Evolutionary conservation across 2,797 vertebrate species (phyloP), one percentile per base, ranked within the genome.

Genomic region (Podargus strigoides): DNA sequence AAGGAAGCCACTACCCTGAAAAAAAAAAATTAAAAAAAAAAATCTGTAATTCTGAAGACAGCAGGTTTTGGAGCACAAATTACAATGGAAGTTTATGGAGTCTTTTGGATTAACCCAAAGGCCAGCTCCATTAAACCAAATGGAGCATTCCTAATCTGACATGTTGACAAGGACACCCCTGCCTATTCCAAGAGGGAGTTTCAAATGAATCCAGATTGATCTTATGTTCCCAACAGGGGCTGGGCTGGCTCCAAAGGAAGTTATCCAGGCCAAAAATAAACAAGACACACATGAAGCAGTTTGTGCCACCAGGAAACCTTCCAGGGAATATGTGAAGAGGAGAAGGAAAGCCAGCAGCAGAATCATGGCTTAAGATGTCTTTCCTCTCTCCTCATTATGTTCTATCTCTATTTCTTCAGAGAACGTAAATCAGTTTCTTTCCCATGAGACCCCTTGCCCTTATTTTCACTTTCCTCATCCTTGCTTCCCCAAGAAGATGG

Each of bases 121-220:
- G 83, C 66, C 83, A 93, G 70, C 34, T 78, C 87, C 59, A 46
- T 91, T 92, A 96, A 96, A 96, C 63, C 89, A 88, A 96, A 91
- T 85, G 74, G 87, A 95, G 94, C 96, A 91, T 96, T 96, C 94
- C 94, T 96, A 95, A 96, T 90, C 90, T 94, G 87, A 97, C 83
- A 96, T 95, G 94, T 94, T 95, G 94, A 96, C 95, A 95, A 68
- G 95, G 91, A 91, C 92, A 93, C 6, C 47, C 76, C 76, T 92
- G 94, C 89, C 79, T 93, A 44, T 90, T 96, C 91, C 92, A 94
- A 70, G 90, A 79, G 83, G 64, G 89, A 96, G 70, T 91, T 95
- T 95, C 85, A 76, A 91, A 90, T 68, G 79, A 58, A 94, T 93
- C 94, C 94, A 97, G 94, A 96, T 94, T 94, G 90, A 86, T 93